Evolutionary conservation across 2,113 vertebrate species (phyloP), one percentile per base, ranked within the genome.

Genomic region (Lates calcarifer): DNA sequence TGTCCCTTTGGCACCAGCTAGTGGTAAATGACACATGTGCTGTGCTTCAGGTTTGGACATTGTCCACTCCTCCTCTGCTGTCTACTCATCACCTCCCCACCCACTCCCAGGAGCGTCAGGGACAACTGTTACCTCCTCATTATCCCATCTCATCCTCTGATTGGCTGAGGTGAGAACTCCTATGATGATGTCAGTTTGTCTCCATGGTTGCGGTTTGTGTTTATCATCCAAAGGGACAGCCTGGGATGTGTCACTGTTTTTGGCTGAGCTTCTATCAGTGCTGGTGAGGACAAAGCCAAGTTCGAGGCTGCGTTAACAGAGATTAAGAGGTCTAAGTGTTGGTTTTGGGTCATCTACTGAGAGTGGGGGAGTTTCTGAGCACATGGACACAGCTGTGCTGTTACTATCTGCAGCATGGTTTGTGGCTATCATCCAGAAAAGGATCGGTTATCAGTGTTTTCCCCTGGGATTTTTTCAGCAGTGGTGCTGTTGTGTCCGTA

Each of bases 201-300:
- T 84, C 85, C 81, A 65, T 83, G 79, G 74, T 29, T 37, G 67
- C 37, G 66, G 41, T 55, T 49, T 55, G 39, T 63, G 83, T 89
- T 86, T 80, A 53, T 74, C 15, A 11, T 70, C 65, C 62, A 2
- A 12, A 24, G 61, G 71, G 81, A 77, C 68, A 17, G 79, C 41
- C 65, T 72, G 72, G 63, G 77, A 55, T 47, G 60, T 55, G 64
- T 87, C 78, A 1, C 24, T 26, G 55, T 66, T 57, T 7, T 69
- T 77, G 82, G 86, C 86, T 28, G 66, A 37, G 56, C 74, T 81
- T 82, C 72, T 74, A 1, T 87, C 62, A 0, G 26, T 13, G 56
- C 70, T 67, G 51, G 18, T 6, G 29, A 71, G 33, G 77, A 60
- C 61, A 56, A 68, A 62, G 77, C 77, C 86, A 55, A 55, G 73